Conservation (phyloP, 1,140 invertebrate species). For the Papilio aristodemus region DNA sequence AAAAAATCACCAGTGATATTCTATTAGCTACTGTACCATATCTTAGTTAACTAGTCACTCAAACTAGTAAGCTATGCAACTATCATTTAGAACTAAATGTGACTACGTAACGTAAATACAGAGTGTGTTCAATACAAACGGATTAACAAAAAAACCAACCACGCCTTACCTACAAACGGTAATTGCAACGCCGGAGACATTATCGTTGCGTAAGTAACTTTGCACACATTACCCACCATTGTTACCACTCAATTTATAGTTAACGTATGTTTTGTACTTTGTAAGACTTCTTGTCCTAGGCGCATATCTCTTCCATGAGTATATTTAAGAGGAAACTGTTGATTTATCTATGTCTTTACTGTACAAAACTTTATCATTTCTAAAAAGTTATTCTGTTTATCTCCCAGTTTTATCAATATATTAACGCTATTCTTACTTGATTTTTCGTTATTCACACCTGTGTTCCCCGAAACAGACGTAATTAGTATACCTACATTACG, state of each 20-base stretch:
- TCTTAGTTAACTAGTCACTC: background rate
- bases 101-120: background rate
- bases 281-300: background rate
- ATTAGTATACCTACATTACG: no score
- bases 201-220: constrained; percentile 3
- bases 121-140: background rate
- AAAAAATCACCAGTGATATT: no score
- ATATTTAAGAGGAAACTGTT: background rate
- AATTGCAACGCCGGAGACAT: constrained; percentile 3
- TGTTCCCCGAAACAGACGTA: no score
- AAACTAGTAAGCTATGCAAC: background rate
- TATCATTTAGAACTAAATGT: background rate
- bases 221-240: constrained; percentile 9
- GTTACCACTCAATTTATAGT: constrained; percentile 2
- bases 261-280: background rate
- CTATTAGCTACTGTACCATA: no score
- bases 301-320: background rate
- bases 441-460: no score
- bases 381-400: no score
- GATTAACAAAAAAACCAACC: constrained; percentile 4
- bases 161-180: constrained; percentile 13
- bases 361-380: background rate
- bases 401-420: no score
- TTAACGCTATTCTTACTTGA: no score
- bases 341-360: background rate